Percentiles rank a stretch among this genome's conserved stretches.
These are phyloP conservation scores for Synchiropus splendidus DNA, from an alignment of 2,113 vertebrate genomes.

Conservation along the genomic window DNA sequence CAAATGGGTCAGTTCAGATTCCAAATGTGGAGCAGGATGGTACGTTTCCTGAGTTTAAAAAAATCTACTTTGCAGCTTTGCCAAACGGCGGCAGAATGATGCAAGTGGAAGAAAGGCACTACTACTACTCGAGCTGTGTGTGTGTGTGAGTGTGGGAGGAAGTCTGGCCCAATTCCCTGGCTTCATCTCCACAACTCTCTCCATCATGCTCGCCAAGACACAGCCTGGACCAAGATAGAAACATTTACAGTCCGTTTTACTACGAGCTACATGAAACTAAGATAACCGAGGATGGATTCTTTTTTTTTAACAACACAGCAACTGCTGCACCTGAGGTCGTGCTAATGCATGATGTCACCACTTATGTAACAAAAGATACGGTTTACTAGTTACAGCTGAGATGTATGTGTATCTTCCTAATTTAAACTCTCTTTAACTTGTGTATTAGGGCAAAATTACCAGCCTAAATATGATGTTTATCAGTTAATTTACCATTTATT, in stretches of 20 bases:
- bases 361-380: constrained; percentile 35
- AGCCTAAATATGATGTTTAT: no score
- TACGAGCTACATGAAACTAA: constrained; percentile 8
- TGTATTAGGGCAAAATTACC: no score
- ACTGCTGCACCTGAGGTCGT: constrained; percentile 38
- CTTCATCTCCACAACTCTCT: constrained; percentile 32
- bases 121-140: constrained; percentile 21
- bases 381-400: no score
- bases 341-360: constrained; percentile 20
- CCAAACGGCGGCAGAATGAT: constrained; percentile 37
- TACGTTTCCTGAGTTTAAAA: no score
- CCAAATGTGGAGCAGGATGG: no score
- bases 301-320: background rate
- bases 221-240: constrained; percentile 39
- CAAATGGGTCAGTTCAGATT: background rate
- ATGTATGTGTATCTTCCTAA: background rate
- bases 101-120: constrained; percentile 49
- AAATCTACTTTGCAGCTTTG: constrained; percentile 21
- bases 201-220: constrained; percentile 28
- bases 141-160: constrained; percentile 34
- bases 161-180: constrained; percentile 52
- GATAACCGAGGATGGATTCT: no score
- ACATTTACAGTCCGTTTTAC: constrained; percentile 17
- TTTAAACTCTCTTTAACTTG: no score
- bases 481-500: no score